Percentiles rank a stretch among this genome's conserved stretches.
Conservation (phyloP, 2,797 vertebrate species). For the Oryzias dopingdopingensis region DNA sequence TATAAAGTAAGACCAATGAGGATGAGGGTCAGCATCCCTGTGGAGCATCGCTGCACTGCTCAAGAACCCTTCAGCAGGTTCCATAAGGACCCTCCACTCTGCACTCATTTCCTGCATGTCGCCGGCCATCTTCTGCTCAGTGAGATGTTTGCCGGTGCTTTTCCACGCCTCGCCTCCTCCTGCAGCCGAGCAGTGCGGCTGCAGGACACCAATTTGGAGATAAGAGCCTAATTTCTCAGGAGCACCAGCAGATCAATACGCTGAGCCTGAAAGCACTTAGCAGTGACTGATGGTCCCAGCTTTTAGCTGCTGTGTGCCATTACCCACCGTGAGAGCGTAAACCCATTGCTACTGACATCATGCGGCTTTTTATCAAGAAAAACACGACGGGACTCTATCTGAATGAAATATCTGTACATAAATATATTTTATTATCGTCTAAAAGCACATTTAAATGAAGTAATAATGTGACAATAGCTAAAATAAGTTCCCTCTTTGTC, state of each 20-base stretch:
- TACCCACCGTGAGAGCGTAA: slow-evolving; percentile 52
- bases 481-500: too few species aligned
- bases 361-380: slow-evolving; percentile 34
- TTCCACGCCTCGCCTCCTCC: slow-evolving; percentile 47
- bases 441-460: neutral
- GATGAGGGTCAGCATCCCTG: slow-evolving; percentile 7
- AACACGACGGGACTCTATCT: slow-evolving; percentile 25
- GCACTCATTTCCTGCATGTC: slow-evolving; percentile 17
- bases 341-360: slow-evolving; percentile 30
- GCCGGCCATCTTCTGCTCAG: slow-evolving; percentile 7
- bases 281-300: slow-evolving; percentile 48
- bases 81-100: slow-evolving; percentile 1
- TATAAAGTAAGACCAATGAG: too few species aligned
- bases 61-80: slow-evolving; percentile 8
- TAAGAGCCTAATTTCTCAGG: slow-evolving; percentile 59
- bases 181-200: slow-evolving; percentile 37
- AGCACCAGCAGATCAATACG: slow-evolving; percentile 62
- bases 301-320: slow-evolving; percentile 40
- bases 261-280: slow-evolving; percentile 56
- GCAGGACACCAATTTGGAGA: slow-evolving; percentile 60
- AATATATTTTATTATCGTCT: neutral
- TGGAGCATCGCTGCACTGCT: neutral
- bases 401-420: slow-evolving; percentile 14
- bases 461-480: neutral
- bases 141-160: slow-evolving; percentile 39